Conservation (phyloP, 2,113 vertebrate genomes). For the Tupaia chinensis region DNA sequence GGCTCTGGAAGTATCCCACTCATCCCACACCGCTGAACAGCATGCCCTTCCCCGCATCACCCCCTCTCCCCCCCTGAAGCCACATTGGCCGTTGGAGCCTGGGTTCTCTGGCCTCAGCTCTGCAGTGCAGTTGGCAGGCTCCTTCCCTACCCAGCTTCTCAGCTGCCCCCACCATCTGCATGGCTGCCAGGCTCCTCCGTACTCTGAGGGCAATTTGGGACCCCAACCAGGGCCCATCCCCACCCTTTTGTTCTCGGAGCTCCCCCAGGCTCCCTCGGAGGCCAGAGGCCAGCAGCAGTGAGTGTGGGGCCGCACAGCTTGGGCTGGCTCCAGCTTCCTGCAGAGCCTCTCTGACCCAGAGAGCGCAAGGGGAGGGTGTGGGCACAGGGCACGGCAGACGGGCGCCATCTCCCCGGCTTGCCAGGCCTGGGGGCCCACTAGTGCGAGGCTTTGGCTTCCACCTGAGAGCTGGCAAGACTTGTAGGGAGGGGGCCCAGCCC, state of each 20-base stretch:
- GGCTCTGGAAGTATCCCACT: rapidly evolving
- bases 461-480: neutral
- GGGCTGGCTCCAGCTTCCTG: neutral
- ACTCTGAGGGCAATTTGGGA: neutral
- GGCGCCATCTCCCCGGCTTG: neutral
- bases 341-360: rapidly evolving
- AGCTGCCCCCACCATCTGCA: too few species aligned
- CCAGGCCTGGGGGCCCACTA: neutral
- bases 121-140: too few species aligned
- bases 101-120: neutral
- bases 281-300: neutral
- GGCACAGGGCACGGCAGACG: neutral
- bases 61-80: neutral
- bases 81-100: neutral
- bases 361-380: neutral
- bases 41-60: neutral
- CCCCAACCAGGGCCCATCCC: neutral
- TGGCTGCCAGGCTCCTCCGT: neutral
- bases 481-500: rapidly evolving
- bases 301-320: neutral
- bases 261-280: rapidly evolving
- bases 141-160: neutral
- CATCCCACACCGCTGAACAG: rapidly evolving
- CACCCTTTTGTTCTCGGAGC: neutral
- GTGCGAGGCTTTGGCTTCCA: neutral